Conservation (phyloP, 2,113 vertebrate species). For the Ceyx melanurus region DNA sequence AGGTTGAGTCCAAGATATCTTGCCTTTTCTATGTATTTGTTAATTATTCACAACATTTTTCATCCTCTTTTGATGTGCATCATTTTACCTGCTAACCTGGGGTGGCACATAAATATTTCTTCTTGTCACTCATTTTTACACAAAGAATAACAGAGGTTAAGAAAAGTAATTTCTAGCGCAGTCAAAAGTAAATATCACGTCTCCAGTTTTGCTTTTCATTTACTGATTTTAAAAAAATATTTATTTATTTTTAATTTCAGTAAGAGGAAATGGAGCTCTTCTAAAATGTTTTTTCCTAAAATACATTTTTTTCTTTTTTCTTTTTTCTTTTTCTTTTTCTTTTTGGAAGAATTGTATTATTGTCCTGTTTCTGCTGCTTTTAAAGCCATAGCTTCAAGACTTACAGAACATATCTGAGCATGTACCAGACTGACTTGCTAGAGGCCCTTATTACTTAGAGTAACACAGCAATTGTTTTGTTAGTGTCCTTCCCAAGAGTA, state of each 20-base stretch:
- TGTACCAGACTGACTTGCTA: neutral
- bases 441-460: neutral
- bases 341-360: neutral
- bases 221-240: too few species aligned
- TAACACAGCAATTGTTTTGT: neutral
- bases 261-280: neutral
- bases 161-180: neutral
- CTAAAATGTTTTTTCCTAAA: neutral
- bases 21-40: neutral
- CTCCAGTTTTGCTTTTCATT: neutral
- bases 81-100: neutral
- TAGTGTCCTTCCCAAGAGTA: neutral
- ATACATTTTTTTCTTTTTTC: neutral
- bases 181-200: neutral
- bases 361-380: neutral
- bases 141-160: neutral
- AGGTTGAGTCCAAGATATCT: neutral
- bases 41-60: neutral
- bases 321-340: neutral
- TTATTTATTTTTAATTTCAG: neutral
- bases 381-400: neutral
- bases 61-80: neutral
- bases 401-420: neutral
- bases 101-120: neutral
- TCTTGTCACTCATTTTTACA: neutral